Conservation (phyloP, 2,888 invertebrate genomes). For the Nephrotoma flavescens region DNA sequence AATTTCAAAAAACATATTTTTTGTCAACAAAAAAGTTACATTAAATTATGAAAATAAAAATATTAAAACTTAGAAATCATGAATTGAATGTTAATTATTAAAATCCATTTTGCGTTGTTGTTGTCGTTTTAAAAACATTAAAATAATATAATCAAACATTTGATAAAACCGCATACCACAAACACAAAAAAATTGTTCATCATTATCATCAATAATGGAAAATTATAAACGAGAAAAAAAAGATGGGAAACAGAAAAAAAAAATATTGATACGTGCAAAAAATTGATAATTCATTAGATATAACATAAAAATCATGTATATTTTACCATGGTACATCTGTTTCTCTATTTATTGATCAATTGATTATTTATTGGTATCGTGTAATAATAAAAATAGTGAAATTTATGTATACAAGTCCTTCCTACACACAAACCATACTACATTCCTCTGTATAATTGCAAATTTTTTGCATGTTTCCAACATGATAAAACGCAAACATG, state of each 20-base stretch:
- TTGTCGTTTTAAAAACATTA: background rate
- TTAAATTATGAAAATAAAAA: background rate
- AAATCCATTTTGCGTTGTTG: background rate
- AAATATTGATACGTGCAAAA: background rate
- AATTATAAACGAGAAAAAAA: background rate
- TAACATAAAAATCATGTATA: background rate
- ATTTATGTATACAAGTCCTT: background rate
- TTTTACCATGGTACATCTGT: background rate
- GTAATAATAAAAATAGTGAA: background rate
- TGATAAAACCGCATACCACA: background rate
- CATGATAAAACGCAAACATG: background rate
- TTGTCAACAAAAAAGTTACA: background rate
- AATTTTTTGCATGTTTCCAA: background rate
- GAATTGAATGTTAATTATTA: background rate
- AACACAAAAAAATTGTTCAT: background rate
- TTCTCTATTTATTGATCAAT: background rate
- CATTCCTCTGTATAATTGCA: background rate
- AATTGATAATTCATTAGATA: background rate
- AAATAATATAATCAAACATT: background rate
- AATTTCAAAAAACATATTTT: background rate
- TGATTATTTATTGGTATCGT: background rate
- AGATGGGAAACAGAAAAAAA: background rate
- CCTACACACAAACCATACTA: background rate
- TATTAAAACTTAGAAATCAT: background rate
- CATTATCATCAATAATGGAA: background rate